Conservation (phyloP, 64 coral and sea anemone species). For the Pocillopora verrucosa region DNA sequence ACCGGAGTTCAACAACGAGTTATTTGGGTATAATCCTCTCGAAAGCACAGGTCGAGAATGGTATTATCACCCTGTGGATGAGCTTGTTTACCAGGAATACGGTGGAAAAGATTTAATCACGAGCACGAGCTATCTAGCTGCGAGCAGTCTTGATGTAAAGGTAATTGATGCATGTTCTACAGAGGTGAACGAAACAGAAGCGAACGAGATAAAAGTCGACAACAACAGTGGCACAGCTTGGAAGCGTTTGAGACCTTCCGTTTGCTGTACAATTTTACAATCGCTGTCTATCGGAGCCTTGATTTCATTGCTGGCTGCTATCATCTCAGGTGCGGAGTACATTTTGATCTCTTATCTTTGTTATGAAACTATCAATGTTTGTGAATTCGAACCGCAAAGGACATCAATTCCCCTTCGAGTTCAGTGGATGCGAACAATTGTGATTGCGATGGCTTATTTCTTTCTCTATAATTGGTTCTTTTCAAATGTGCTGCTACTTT, state of each 20-base stretch:
- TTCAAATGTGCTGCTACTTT: background rate
- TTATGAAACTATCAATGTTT: background rate
- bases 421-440: background rate
- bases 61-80: background rate
- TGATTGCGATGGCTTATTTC: background rate
- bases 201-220: background rate
- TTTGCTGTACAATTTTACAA: background rate
- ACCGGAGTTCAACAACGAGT: background rate
- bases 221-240: background rate
- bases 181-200: background rate
- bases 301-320: background rate
- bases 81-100: constrained; percentile 1
- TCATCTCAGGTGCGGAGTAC: background rate
- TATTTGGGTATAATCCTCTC: background rate
- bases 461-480: background rate
- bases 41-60: background rate
- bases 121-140: background rate
- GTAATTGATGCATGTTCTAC: background rate
- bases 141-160: background rate
- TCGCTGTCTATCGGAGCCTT: background rate
- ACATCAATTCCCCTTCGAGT: background rate
- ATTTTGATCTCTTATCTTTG: background rate
- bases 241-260: background rate
- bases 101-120: background rate
- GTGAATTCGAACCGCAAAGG: background rate